Base-by-base conservation (phyloP, 1,140 invertebrate species). In the Laupala kohalensis region DNA sequence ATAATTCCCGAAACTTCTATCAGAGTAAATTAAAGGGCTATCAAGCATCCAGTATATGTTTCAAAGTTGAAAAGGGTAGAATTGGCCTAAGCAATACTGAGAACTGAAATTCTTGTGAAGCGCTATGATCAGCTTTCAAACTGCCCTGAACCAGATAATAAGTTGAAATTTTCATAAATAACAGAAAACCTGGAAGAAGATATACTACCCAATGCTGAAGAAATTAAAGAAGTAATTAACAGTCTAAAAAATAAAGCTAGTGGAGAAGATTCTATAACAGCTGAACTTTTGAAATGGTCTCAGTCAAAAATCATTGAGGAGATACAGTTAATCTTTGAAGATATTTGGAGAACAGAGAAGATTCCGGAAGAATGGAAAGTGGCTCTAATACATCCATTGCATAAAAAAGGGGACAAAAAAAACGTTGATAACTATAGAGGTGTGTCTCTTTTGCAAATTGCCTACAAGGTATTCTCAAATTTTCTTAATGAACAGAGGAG, bases 1-100 rank as follows among this genome's bases (percentile, higher is more conserved):
- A 70, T 26, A 70, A 70, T 19, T 53, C 69, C 23, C 3, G 69
- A 70, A 53, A 29, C 13, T 70, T 70, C 37, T 70, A 70, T 26
- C 23, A 62, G 15, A 19, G 53, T 23, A 29, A 70, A 29, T 62
- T 70, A 15, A 29, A 70, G 25, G 62, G 24, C 30, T 70, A 63
- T n/a, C 29, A 70, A 62, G 25, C 69, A 62, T 15, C 25, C 5
- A 70, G 62, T 25, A 23, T 70, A 15, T 63, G 69, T 24, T 70
- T 70, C 62, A 70, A 23, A 70, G 4, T n/a, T n/a, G 37, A 70
- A 37, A 70, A 70, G 30, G 26, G 25, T 53, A 26, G 53, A 37
- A 25, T 70, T 6, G 69, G 29, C 23, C 69, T 70, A 24, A 70
- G 62, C 25, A 53, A 70, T 62, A 53, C 30, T 25, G 27, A 70